A percentile compares a stretch with the other conserved stretches of the same genome.
These are phyloP conservation scores for Eumeta japonica DNA, from an alignment of 1,140 invertebrate genomes.

Conservation along the genomic window DNA sequence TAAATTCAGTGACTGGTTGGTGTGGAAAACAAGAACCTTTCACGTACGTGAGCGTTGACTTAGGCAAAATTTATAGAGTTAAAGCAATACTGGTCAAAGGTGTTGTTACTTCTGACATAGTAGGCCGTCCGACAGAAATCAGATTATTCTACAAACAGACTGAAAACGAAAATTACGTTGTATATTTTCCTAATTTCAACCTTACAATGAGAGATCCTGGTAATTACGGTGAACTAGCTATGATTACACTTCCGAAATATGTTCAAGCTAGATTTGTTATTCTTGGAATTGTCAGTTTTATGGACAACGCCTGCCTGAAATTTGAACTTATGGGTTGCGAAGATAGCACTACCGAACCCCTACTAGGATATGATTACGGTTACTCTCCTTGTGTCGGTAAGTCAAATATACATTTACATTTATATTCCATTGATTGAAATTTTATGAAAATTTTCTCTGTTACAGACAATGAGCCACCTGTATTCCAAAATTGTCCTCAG, in stretches of 20 bases:
- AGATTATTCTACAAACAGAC: constrained; percentile 95
- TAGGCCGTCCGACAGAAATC: constrained; percentile 91
- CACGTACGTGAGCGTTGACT: constrained; percentile 91
- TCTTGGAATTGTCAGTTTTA: constrained; percentile 90
- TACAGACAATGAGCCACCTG: constrained; percentile 89
- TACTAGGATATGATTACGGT: constrained; percentile 90
- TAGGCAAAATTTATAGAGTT: constrained; percentile 85
- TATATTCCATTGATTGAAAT: background rate
- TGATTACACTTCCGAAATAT: constrained; percentile 91
- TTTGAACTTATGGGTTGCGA: constrained; percentile 96
- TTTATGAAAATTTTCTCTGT: constrained; percentile 7
- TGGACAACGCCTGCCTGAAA: constrained; percentile 94
- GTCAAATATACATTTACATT: constrained; percentile 16
- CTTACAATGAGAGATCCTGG: constrained; percentile 89
- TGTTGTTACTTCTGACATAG: constrained; percentile 92
- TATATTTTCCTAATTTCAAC: constrained; percentile 95
- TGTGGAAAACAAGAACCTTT: constrained; percentile 93
- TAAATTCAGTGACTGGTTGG: constrained; percentile 94
- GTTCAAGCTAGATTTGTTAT: constrained; percentile 92
- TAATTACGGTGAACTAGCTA: constrained; percentile 81
- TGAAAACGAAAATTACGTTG: constrained; percentile 90
- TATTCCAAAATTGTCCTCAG: constrained; percentile 93
- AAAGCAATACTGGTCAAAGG: constrained; percentile 92
- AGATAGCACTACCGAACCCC: constrained; percentile 71
- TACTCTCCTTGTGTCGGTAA: constrained; percentile 88